phyloP scores from a whole-genome alignment of 2,797 vertebrate genomes.

The Tamandua tetradactyla region DNA sequence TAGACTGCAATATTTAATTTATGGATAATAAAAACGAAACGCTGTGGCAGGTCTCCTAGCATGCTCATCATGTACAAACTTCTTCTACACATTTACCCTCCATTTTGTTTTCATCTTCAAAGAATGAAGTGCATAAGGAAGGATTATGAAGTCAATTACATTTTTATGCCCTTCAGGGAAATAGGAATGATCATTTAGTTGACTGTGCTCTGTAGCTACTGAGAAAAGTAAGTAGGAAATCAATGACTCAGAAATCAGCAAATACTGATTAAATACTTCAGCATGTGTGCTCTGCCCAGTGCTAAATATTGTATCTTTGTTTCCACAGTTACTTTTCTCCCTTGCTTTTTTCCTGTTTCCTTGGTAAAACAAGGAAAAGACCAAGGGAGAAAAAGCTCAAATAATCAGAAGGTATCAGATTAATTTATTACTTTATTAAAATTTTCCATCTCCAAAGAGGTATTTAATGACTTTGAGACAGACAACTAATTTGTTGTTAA shows the following conservation, averaged over 20 bases:
- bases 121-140: background rate
- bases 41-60: background rate
- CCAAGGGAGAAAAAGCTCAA: no score
- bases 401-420: background rate
- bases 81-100: background rate
- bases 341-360: background rate
- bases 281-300: background rate
- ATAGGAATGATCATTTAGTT: background rate
- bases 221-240: background rate
- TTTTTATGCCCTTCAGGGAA: conserved; percentile 21
- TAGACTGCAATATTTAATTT: conserved; percentile 12
- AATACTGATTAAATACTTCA: background rate
- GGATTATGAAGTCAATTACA: background rate
- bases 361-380: no score
- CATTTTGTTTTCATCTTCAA: background rate
- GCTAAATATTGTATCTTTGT: background rate
- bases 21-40: background rate
- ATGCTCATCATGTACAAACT: background rate
- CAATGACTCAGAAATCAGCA: background rate
- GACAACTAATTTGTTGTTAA: background rate
- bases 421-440: no score
- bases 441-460: background rate
- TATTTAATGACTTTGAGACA: background rate
- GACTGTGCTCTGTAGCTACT: background rate
- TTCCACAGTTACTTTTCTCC: background rate